Evolutionary conservation across 2,797 vertebrate species (phyloP).

Genomic region (Buceros bicornis): DNA sequence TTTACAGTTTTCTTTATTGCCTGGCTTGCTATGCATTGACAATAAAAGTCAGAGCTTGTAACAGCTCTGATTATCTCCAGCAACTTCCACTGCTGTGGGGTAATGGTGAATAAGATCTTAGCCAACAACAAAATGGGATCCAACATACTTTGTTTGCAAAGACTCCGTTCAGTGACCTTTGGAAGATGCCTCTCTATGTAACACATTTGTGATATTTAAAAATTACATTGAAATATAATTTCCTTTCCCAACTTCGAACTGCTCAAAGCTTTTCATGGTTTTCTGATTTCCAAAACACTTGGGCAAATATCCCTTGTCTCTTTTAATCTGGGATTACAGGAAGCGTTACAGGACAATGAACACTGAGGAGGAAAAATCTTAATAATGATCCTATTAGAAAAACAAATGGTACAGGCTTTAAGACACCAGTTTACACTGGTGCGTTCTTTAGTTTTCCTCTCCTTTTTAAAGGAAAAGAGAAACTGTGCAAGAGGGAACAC

Average conservation of each 20-base stretch:
- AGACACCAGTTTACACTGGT: neutral
- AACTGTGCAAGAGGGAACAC: neutral
- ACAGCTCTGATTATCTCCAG: conserved; percentile 58
- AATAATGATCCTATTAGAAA: neutral
- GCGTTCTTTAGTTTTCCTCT: neutral
- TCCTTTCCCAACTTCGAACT: neutral
- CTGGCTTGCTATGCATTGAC: conserved; percentile 52
- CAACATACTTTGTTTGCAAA: conserved; percentile 4
- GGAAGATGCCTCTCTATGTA: neutral
- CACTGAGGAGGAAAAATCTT: conserved; percentile 15
- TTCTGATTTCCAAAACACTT: conserved; percentile 60
- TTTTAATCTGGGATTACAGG: conserved; percentile 45
- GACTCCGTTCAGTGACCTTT: neutral
- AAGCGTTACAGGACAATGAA: conserved; percentile 26
- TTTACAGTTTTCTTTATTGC: conserved; percentile 71
- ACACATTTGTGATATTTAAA: neutral
- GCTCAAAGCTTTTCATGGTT: conserved; percentile 3
- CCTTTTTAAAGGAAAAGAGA: neutral
- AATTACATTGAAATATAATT: conserved; percentile 14
- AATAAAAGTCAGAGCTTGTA: conserved; percentile 70
- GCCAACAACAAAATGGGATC: neutral
- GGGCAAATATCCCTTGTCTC: conserved; percentile 47
- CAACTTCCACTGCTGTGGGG: conserved; percentile 19
- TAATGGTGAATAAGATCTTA: conserved; percentile 44
- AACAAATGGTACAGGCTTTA: neutral